A percentile compares a stretch with the other conserved stretches of the same genome.
Conservation (phyloP, 1,140 invertebrate species). For the Acyrthosiphon pisum region DNA sequence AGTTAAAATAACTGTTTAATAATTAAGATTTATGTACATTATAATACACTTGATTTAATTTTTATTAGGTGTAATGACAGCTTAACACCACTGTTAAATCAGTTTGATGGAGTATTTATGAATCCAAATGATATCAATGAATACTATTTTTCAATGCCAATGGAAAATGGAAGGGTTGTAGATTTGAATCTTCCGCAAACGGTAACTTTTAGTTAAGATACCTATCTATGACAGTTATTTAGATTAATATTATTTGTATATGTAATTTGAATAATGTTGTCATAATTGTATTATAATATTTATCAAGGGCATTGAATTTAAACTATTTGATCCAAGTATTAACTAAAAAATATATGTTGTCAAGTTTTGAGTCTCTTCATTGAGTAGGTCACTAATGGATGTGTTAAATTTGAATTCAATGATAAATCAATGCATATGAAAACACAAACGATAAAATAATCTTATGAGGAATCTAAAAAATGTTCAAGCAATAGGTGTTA, state of each 20-base stretch:
- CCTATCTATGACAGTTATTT: background rate
- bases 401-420: background rate
- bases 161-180: constrained; percentile 48
- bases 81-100: background rate
- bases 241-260: background rate
- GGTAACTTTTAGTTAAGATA: constrained; percentile 13
- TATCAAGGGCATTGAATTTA: background rate
- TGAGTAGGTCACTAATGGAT: background rate
- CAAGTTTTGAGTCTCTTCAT: background rate
- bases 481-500: too few relatives aligned
- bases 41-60: background rate
- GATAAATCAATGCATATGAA: too few relatives aligned
- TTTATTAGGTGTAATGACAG: constrained; percentile 16
- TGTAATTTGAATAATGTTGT: background rate
- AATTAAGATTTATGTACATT: background rate
- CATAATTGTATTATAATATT: background rate
- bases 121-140: constrained; percentile 18
- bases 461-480: too few relatives aligned
- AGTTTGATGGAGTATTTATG: background rate
- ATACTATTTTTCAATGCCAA: constrained; percentile 41
- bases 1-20: background rate
- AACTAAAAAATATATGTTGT: too few relatives aligned
- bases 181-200: constrained; percentile 39
- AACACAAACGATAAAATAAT: too few relatives aligned
- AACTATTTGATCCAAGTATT: background rate